Conservation (phyloP, 92 coral and sea anemone genomes). For the Pocillopora grandis region DNA sequence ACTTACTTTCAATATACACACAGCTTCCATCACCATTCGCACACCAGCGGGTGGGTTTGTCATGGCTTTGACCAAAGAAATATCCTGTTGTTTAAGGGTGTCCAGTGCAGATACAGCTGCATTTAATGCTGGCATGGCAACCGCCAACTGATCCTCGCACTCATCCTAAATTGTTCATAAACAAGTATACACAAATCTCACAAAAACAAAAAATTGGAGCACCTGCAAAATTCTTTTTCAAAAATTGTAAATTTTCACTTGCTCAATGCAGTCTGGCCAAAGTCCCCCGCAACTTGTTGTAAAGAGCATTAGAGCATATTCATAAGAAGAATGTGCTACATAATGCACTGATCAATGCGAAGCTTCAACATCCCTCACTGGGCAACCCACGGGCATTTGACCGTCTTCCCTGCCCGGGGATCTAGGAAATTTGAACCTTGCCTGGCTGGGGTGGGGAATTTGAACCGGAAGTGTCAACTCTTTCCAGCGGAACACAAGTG, state of each 20-base stretch:
- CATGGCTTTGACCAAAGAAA: constrained; percentile 90
- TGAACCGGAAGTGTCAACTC: too few relatives aligned
- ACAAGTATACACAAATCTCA: background rate
- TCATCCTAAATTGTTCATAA: constrained; percentile 66
- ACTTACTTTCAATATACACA: constrained; percentile 92
- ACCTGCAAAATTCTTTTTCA: background rate
- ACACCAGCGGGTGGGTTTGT: constrained; percentile 97
- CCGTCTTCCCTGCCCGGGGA: too few relatives aligned
- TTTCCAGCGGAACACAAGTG: too few relatives aligned
- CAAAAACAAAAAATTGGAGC: too few relatives aligned
- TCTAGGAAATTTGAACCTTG: too few relatives aligned
- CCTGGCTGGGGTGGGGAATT: too few relatives aligned
- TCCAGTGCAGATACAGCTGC: constrained; percentile 93
- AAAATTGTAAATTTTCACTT: too few relatives aligned
- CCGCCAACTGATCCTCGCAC: constrained; percentile 93
- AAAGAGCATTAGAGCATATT: background rate
- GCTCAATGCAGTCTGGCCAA: background rate
- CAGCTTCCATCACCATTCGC: constrained; percentile 98
- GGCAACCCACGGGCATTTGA: too few relatives aligned
- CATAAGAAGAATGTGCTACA: too few relatives aligned
- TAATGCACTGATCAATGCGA: too few relatives aligned
- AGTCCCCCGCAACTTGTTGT: background rate
- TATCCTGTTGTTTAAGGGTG: constrained; percentile 89
- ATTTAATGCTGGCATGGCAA: constrained; percentile 95
- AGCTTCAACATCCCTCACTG: too few relatives aligned